phyloP scores from a whole-genome alignment of 2,797 vertebrate species.

The Tiaroga cobitis region DNA sequence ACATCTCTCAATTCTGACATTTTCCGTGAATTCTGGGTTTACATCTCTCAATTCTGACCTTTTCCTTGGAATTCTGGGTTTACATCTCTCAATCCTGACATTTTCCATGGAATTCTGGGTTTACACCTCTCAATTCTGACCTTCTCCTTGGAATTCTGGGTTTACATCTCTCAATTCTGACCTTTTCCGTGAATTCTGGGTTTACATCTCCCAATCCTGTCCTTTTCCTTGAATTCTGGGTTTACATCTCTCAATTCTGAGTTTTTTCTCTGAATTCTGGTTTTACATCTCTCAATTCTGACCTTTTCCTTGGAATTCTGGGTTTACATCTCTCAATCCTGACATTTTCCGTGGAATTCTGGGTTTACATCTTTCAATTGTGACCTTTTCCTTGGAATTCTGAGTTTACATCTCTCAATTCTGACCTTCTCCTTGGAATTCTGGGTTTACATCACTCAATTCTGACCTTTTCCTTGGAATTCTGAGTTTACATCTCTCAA shows the following conservation, averaged over 20 bases:
- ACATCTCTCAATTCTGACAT: too few relatives aligned
- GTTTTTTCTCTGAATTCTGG: rapidly evolving
- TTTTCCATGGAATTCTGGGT: background rate
- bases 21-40: too few relatives aligned
- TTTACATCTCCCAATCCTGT: too few relatives aligned
- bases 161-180: background rate
- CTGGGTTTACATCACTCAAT: background rate
- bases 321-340: background rate
- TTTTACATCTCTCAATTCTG: background rate
- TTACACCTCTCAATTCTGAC: background rate
- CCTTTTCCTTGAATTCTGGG: too few relatives aligned
- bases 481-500: background rate
- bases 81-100: too few relatives aligned
- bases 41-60: too few relatives aligned
- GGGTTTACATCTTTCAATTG: background rate
- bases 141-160: background rate
- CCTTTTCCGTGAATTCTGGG: background rate
- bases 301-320: background rate
- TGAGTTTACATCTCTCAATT: background rate
- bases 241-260: background rate
- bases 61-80: too few relatives aligned
- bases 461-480: background rate
- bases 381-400: background rate
- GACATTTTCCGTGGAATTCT: background rate
- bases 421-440: background rate